A percentile compares a stretch with the other conserved stretches of the same genome.
phyloP scores from a whole-genome alignment of 2,797 vertebrate species.

The Chaenodraco wilsoni region DNA sequence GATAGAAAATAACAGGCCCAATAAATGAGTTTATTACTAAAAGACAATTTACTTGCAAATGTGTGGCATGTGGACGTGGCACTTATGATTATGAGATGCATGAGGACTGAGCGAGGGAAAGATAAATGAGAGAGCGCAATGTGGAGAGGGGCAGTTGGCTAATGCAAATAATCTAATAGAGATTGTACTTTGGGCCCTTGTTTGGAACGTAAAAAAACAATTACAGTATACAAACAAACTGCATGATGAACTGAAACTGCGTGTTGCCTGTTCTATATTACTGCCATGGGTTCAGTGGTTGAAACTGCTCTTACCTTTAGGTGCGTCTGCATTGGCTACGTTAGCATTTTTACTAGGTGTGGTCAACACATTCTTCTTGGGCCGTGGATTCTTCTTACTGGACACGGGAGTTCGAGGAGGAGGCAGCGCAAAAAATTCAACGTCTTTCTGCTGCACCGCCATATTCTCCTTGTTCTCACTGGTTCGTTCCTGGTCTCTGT shows the following conservation, averaged over 20 bases:
- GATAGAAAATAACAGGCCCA: conserved; percentile 57
- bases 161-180: conserved; percentile 69
- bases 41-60: conserved; percentile 85
- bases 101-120: conserved; percentile 36
- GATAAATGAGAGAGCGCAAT: conserved; percentile 51
- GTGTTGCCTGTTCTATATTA: neutral
- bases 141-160: conserved; percentile 58
- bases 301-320: conserved; percentile 80
- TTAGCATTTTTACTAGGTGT: conserved; percentile 72
- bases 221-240: conserved; percentile 57
- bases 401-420: conserved; percentile 82
- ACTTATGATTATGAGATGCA: conserved; percentile 74
- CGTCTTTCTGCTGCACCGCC: conserved; percentile 68
- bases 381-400: conserved; percentile 75
- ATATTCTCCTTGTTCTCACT: conserved; percentile 89
- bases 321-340: conserved; percentile 36
- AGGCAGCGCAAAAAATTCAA: conserved; percentile 82
- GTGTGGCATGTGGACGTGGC: conserved; percentile 75
- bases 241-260: conserved; percentile 9
- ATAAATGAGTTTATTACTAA: conserved; percentile 78
- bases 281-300: neutral
- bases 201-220: conserved; percentile 58
- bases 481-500: conserved; percentile 67
- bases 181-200: conserved; percentile 54
- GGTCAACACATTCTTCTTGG: conserved; percentile 76